Percentiles rank a stretch among this genome's conserved stretches.
Evolutionary conservation across 37 sponge, comb jelly and placozoan genomes (phyloP).

Genomic region (Spongilla lacustris): DNA sequence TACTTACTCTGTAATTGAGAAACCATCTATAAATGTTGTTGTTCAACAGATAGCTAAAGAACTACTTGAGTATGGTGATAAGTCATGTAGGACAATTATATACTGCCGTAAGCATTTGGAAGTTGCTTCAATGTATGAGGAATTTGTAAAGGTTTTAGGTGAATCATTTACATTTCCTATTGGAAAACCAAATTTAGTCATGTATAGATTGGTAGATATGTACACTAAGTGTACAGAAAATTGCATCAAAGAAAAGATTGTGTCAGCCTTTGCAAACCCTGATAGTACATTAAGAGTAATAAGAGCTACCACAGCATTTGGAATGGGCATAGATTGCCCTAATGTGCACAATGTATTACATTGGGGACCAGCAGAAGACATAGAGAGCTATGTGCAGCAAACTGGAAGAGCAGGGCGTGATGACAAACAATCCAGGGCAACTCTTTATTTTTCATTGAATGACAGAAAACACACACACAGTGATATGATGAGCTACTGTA

Average conservation of each 20-base stretch:
- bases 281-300: neutral
- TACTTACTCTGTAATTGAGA: neutral
- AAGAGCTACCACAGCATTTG: constrained; percentile 38
- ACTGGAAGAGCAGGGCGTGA: constrained; percentile 45
- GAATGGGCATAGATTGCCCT: constrained; percentile 35
- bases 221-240: constrained; percentile 16
- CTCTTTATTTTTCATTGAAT: neutral
- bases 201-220: constrained; percentile 26
- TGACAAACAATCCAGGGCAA: constrained; percentile 19
- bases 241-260: constrained; percentile 13
- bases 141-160: constrained; percentile 4
- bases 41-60: neutral
- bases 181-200: constrained; percentile 1
- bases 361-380: constrained; percentile 21
- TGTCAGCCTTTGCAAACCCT: constrained; percentile 17
- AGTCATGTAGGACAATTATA: constrained; percentile 40
- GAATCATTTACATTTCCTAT: constrained; percentile 12
- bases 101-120: constrained; percentile 13
- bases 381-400: constrained; percentile 39
- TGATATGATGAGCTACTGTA: neutral
- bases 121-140: constrained; percentile 16
- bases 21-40: neutral
- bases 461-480: neutral
- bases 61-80: neutral
- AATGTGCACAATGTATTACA: constrained; percentile 26